Evolutionary conservation across 2,797 vertebrate species (phyloP), one percentile per base, ranked within the genome.

Genomic region (Betta splendens): DNA sequence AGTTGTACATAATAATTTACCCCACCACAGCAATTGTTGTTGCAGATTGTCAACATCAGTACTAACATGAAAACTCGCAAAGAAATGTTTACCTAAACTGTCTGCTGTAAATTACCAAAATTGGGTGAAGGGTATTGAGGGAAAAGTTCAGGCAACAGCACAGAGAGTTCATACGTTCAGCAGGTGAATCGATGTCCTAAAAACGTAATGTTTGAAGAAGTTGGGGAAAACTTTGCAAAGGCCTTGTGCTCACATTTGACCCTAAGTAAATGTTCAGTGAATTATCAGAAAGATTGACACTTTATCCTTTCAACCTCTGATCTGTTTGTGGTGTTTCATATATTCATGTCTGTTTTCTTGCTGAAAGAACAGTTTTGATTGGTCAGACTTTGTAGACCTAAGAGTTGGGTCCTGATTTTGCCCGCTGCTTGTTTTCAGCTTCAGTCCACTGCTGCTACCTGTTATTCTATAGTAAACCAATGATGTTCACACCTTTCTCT

Each of bases 121-220:
- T 17, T 2, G 72, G 72, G 67, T 68, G 22, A 83, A 80, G 59
- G 75, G 74, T 82, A 64, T 67, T 57, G 2, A 47, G 69, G 57
- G 23, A 20, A 78, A 65, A 72, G 75, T 74, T 84, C 47, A 61
- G 22, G 22, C 10, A 23, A 25, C 59, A 35, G 54, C 12, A 51
- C 54, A 57, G 7, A 1, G 33, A 7, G 61, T 77, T 79, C 33
- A 63, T 29, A 12, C 1, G 12, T 16, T 60, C 8, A 59, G 54
- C 50, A 7, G 21, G 31, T 20, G 32, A 66, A 61, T 65, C 9
- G 0, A 29, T 69, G n/a, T 49, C 26, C 23, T 35, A 47, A 65
- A 64, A 56, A 43, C 42, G 46, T 50, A 33, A 51, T 63, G 46
- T 74, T 78, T 77, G 32, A 59, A 63, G 62, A 75, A 57, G 50